Evolutionary conservation across 1,140 invertebrate genomes (phyloP).

Genomic region (Ostrea edulis): DNA sequence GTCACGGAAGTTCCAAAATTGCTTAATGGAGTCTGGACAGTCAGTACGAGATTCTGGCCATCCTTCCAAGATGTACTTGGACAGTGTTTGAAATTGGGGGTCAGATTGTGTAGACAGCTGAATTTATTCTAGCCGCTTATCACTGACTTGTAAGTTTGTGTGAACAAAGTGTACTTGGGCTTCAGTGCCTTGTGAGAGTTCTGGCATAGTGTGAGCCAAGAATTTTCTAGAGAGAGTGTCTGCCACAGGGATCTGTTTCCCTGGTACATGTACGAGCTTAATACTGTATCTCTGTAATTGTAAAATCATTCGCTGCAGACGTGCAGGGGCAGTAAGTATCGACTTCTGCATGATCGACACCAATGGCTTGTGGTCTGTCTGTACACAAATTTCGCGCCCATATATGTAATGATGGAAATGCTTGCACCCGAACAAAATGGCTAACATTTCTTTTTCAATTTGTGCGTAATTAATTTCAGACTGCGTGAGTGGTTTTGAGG

Average conservation of each 20-base stretch:
- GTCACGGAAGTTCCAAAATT: slow-evolving; percentile 54
- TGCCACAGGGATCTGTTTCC: slow-evolving; percentile 59
- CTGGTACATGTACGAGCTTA: slow-evolving; percentile 51
- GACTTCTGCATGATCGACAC: slow-evolving; percentile 54
- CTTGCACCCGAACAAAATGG: slow-evolving; percentile 80
- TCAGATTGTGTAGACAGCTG: slow-evolving; percentile 11
- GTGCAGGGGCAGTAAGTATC: neutral
- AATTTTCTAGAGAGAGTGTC: slow-evolving; percentile 59
- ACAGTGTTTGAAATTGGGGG: slow-evolving; percentile 42
- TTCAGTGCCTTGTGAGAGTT: slow-evolving; percentile 42
- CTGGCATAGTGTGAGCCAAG: slow-evolving; percentile 2
- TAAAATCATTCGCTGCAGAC: slow-evolving; percentile 53
- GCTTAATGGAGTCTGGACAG: slow-evolving; percentile 22
- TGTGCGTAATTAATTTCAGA: slow-evolving; percentile 79
- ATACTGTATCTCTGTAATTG: slow-evolving; percentile 64
- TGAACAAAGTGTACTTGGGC: slow-evolving; percentile 45
- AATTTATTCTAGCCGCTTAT: slow-evolving; percentile 1
- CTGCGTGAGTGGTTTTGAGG: slow-evolving; percentile 76
- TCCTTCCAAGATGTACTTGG: slow-evolving; percentile 38
- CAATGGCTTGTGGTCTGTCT: slow-evolving; percentile 74
- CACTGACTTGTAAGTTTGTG: neutral
- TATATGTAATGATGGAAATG: slow-evolving; percentile 81
- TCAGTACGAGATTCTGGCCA: slow-evolving; percentile 46
- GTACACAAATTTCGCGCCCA: slow-evolving; percentile 68
- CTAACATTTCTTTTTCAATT: slow-evolving; percentile 81